Conservation (phyloP, 2,888 invertebrate species). For the Chromoteleia sp. region DNA sequence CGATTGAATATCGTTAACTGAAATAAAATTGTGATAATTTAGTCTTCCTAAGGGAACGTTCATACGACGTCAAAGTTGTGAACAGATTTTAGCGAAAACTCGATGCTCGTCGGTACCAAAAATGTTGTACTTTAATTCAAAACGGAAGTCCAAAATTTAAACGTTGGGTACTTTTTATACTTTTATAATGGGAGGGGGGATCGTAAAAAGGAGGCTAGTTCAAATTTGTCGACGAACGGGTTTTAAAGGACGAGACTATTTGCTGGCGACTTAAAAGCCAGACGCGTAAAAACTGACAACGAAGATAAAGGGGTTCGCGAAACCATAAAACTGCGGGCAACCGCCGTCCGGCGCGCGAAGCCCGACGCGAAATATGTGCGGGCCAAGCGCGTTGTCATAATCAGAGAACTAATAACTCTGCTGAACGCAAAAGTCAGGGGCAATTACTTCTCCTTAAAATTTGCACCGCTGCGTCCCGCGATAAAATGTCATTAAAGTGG, state of each 20-base stretch:
- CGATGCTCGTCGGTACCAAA: no score
- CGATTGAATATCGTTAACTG: neutral
- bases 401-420: slow-evolving; percentile 42
- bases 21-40: slow-evolving; percentile 46
- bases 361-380: slow-evolving; percentile 24
- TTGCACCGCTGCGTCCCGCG: neutral
- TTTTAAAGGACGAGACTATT: slow-evolving; percentile 11
- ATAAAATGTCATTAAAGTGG: neutral
- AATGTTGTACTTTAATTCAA: no score
- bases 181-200: neutral
- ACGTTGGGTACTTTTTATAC: neutral
- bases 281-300: slow-evolving; percentile 49
- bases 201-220: slow-evolving; percentile 21
- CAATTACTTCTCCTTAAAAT: slow-evolving; percentile 39
- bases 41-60: slow-evolving; percentile 26
- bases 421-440: slow-evolving; percentile 29
- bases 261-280: slow-evolving; percentile 37
- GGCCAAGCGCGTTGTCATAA: slow-evolving; percentile 47
- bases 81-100: no score
- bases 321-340: slow-evolving; percentile 35
- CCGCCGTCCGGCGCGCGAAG: slow-evolving; percentile 27
- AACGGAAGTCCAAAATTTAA: no score
- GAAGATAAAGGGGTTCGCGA: slow-evolving; percentile 52
- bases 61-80: no score
- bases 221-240: slow-evolving; percentile 38